phyloP scores from a whole-genome alignment of 1,140 invertebrate genomes.

The Drosophila sucinea region DNA sequence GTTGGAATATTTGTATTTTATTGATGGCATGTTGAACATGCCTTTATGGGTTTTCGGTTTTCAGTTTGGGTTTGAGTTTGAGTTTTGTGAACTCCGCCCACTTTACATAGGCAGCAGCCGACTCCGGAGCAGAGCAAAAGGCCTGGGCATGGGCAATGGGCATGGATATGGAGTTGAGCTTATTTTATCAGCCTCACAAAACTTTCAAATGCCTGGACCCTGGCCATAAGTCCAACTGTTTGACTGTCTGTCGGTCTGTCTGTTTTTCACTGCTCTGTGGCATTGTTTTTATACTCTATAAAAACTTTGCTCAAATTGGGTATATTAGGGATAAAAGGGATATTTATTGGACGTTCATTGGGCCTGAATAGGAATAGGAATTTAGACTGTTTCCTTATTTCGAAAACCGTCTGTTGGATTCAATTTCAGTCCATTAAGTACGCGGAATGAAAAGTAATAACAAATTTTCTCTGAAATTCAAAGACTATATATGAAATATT shows the following conservation, averaged over 20 bases:
- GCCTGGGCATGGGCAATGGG: background rate
- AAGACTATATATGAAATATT: too few relatives aligned
- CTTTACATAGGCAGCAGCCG: constrained; percentile 64
- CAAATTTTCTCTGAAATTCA: too few relatives aligned
- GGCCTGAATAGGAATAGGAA: too few relatives aligned
- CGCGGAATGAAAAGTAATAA: too few relatives aligned
- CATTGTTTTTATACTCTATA: constrained; percentile 5
- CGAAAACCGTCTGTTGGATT: too few relatives aligned
- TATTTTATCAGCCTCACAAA: constrained; percentile 44
- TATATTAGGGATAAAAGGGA: background rate
- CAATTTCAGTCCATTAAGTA: too few relatives aligned
- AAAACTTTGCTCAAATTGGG: background rate
- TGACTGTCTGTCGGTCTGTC: too few relatives aligned
- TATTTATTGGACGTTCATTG: too few relatives aligned
- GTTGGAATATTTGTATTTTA: constrained; percentile 70
- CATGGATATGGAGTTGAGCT: background rate
- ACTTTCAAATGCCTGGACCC: constrained; percentile 63
- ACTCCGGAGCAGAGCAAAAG: constrained; percentile 22
- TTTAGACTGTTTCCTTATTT: too few relatives aligned
- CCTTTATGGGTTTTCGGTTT: constrained; percentile 75
- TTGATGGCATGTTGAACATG: constrained; percentile 80
- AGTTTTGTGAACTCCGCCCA: constrained; percentile 54
- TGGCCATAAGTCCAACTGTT: background rate
- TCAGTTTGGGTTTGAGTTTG: constrained; percentile 13
- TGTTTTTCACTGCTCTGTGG: constrained; percentile 7